These are phyloP conservation scores for Aldabrachelys gigantea DNA, from an alignment of 2,113 vertebrate genomes.

Conservation along the genomic window DNA sequence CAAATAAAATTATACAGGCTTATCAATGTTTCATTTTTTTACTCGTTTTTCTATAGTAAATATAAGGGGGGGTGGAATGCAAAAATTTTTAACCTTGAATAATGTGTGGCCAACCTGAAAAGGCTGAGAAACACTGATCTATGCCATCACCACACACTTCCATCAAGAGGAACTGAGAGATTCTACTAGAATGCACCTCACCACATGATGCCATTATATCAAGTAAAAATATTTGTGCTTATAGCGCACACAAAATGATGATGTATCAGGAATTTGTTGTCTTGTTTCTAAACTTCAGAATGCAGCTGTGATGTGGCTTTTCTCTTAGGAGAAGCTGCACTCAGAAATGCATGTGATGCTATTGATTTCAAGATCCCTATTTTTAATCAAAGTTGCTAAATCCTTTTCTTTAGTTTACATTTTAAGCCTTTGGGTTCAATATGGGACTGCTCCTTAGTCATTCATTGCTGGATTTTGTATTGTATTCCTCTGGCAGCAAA, in stretches of 20 bases:
- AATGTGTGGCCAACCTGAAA: background rate
- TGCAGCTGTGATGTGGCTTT: background rate
- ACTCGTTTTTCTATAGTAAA: background rate
- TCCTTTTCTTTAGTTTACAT: background rate
- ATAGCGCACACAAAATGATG: background rate
- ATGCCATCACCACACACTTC: background rate
- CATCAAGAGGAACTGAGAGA: background rate
- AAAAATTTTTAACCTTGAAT: background rate
- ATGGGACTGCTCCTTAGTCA: background rate
- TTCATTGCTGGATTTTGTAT: constrained; percentile 3
- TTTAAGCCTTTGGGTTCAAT: background rate
- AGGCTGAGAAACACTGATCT: background rate
- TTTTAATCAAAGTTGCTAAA: background rate
- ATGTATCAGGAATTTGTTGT: background rate
- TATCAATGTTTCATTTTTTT: background rate
- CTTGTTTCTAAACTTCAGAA: background rate
- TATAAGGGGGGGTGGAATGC: background rate
- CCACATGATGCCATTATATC: background rate
- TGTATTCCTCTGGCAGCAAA: constrained; percentile 3
- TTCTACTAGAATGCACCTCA: background rate
- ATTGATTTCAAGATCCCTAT: background rate
- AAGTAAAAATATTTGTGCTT: background rate
- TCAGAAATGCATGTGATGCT: background rate
- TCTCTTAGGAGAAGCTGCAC: background rate
- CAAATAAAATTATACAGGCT: background rate